Conservation (phyloP, 2,797 vertebrate genomes). For the Enteromius anoplus region DNA sequence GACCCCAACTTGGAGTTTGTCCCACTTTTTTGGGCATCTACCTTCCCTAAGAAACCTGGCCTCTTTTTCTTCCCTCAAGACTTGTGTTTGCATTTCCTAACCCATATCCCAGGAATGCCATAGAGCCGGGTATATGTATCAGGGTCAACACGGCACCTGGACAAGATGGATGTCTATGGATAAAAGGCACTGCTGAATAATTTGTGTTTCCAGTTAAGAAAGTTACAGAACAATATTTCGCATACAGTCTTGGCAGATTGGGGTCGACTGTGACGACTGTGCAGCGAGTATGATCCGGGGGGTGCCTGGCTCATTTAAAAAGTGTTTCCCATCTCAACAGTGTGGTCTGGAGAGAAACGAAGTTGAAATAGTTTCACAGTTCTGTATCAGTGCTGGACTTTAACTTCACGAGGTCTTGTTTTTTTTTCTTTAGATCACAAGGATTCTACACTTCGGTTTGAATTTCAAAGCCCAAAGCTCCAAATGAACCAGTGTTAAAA, state of each 20-base stretch:
- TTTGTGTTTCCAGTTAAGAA: conserved; percentile 18
- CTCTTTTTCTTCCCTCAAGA: conserved; percentile 26
- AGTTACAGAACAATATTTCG: conserved; percentile 25
- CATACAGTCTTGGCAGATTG: conserved; percentile 54
- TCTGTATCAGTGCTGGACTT: background rate
- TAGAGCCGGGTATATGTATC: conserved; percentile 21
- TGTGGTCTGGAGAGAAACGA: conserved; percentile 13
- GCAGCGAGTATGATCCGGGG: conserved; percentile 26
- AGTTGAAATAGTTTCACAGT: conserved; percentile 9
- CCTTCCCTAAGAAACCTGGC: conserved; percentile 8
- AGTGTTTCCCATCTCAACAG: conserved; percentile 48
- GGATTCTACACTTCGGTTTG: background rate
- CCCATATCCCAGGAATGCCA: conserved; percentile 17
- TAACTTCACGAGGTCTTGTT: background rate
- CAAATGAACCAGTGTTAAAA: background rate
- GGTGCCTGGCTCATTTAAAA: conserved; percentile 53
- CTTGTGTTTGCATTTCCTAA: conserved; percentile 33
- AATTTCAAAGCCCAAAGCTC: background rate
- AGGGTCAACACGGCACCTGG: conserved; percentile 11
- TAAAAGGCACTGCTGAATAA: conserved; percentile 46
- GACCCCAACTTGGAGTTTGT: conserved; percentile 25
- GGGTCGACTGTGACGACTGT: conserved; percentile 58
- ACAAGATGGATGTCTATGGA: conserved; percentile 37
- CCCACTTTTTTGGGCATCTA: conserved; percentile 45
- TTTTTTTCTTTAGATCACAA: background rate